Evolutionary conservation across 2,113 vertebrate genomes (phyloP), one percentile per base, ranked within the genome.

Genomic region (Prunella himalayana): DNA sequence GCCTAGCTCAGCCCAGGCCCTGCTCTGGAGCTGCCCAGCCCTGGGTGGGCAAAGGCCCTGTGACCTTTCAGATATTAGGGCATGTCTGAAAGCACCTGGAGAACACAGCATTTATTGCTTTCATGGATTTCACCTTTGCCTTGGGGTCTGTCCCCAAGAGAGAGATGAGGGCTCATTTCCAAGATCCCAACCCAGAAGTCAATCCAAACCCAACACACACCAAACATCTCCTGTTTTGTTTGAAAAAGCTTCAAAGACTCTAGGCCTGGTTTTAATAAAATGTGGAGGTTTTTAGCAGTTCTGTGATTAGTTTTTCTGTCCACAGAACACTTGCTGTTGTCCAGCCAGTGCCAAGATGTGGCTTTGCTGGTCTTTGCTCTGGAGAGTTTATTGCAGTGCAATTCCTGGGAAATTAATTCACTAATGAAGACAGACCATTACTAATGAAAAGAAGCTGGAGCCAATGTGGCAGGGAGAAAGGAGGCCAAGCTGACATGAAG

Each of bases 381-480:
- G 87, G n/a, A 33, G 19, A 73, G 41, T 35, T 94, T 73, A 90
- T 47, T 88, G 54, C 75, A 63, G 51, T 45, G 71, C 68, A 91
- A 14, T 60, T 91, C 90, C 75, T 63, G 39, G 25, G 37, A n/a
- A 90, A 91, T 91, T 94, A 94, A 95, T 94, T 85, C 87, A 22
- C 42, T 95, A 85, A 95, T 70, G 71, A 96, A 90, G 82, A 64
- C 93, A 96, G 71, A 49, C 11, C 54, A 85, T 56, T 1, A 1
- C 59, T 96, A 96, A 95, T 85, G 78, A 91, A 91, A 92, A 88
- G 82, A 88, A 95, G 39, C 78, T 87, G 91, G 82, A 95, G 90
- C 68, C 92, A 71, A 37, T 0, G 22, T 44, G 45, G 70, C 83
- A 82, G 75, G 79, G 63, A 64, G 68, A 85, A 82, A 61, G 19